Base-by-base conservation (phyloP, 2,797 vertebrate genomes). In the Nasua narica region DNA sequence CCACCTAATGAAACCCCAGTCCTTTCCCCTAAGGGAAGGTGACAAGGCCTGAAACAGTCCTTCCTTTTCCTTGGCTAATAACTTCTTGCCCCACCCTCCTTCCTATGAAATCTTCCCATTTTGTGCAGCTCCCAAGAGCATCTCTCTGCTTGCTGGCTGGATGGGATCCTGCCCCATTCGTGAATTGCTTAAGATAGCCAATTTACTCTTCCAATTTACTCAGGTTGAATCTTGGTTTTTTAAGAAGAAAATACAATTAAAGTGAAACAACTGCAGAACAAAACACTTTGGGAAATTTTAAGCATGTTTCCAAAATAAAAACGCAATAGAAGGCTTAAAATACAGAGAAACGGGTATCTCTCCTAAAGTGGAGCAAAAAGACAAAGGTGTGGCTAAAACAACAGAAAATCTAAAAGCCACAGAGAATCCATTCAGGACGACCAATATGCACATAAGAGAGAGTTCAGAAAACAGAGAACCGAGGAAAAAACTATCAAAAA, bases 251-350 rank as follows among this genome's bases (percentile, higher is more conserved):
- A 76, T 35, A n/a, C 35, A 5, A 43, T 35, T 85, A 27, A 91
- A 70, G 85, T 25, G 9, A 84, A 88, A 77, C 50, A 79, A 87
- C 1, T 32, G 25, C 29, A 76, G 37, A 50, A 40, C 50, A 69
- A 94, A 95, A 56, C 52, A 78, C 74, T 84, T 40, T 35, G 85
- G 77, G 35, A 37, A n/a, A 95, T 70, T 81, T 94, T 40, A 92
- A 84, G 46, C 13, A 8, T 88, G 21, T 52, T 35, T 82, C 35
- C 70, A 79, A 91, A 88, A 86, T 88, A 90, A 35, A 94, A 32
- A 40, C 29, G 58, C 9, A 52, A 3, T 37, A 74, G 19, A 52
- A 69, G 40, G 3, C 16, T 94, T 56, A 54, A 43, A 72, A 56
- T 67, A 65, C 19, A 35, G 95, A 96, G 50, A 87, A 25, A 21